Conservation (phyloP, 2,888 invertebrate species). For the Chymomyza procnemis region DNA sequence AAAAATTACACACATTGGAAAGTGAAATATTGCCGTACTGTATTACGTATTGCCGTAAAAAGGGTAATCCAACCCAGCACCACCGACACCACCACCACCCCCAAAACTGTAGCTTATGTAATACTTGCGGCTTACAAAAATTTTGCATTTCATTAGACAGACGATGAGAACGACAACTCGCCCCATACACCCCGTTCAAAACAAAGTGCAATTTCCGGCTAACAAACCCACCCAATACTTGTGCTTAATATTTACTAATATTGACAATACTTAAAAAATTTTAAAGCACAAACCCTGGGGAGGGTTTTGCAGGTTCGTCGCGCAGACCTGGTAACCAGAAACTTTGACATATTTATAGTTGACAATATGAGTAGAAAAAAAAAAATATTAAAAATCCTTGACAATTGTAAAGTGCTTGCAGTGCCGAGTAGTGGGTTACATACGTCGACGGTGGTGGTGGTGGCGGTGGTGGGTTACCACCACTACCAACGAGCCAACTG, state of each 20-base stretch:
- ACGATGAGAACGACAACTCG: neutral
- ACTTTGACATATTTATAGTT: slow-evolving; percentile 73
- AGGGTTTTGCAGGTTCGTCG: slow-evolving; percentile 6
- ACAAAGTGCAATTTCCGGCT: slow-evolving; percentile 32
- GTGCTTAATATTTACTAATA: slow-evolving; percentile 76
- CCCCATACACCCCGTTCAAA: slow-evolving; percentile 29
- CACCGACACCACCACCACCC: slow-evolving; percentile 23
- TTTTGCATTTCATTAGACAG: slow-evolving; percentile 66
- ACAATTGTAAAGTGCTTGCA: slow-evolving; percentile 68
- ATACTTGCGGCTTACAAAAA: slow-evolving; percentile 70
- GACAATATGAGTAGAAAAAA: slow-evolving; percentile 52
- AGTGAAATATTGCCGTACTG: slow-evolving; percentile 68
- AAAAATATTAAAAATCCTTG: slow-evolving; percentile 48
- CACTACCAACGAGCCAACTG: slow-evolving; percentile 18
- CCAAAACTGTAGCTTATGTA: slow-evolving; percentile 37
- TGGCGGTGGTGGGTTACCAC: slow-evolving; percentile 28
- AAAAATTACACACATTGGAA: slow-evolving; percentile 64
- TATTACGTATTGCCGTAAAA: slow-evolving; percentile 13
- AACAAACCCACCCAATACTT: slow-evolving; percentile 49
- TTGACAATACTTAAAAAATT: slow-evolving; percentile 75
- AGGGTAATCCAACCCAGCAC: slow-evolving; percentile 37
- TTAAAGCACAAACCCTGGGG: slow-evolving; percentile 17
- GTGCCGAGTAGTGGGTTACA: slow-evolving; percentile 7
- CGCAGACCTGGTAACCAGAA: slow-evolving; percentile 66
- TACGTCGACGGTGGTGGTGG: slow-evolving; percentile 11